Base-by-base conservation (phyloP, 2,888 invertebrate genomes). In the Drosophila melanosoma region DNA sequence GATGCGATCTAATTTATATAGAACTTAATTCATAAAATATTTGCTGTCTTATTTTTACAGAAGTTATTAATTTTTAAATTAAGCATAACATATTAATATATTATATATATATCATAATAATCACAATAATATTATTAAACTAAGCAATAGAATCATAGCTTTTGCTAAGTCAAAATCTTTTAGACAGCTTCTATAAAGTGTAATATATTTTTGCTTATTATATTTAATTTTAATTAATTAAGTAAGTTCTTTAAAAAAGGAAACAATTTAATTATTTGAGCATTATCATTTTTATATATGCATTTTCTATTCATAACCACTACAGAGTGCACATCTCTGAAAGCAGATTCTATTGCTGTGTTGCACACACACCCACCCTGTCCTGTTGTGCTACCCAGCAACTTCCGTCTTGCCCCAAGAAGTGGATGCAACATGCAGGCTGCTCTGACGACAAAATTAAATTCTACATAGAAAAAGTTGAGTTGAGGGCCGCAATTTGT, bases 381-480 rank as follows among this genome's bases (percentile, higher is more conserved):
- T 1, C 1, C 2, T 12, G 20, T 23, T 23, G 45, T 45, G 23
- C 20, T 35, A 12, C 36, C 11, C n/a, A 32, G 20, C 15, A 10
- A 12, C 29, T 38, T 49, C 23, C 23, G 17, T 33, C 11, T 42
- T 8, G 51, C 66, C 52, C 10, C 40, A 58, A 53, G 29, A 76
- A 64, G 60, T 49, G 53, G 23, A 15, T 73, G 73, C 64, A 59
- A 56, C 17, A 32, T 51, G 53, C 74, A 63, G 64, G 58, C 69
- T 60, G 58, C 59, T 57, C 65, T 65, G 68, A 80, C 48, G 78
- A 81, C 74, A 77, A 81, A 81, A 79, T 81, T 81, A 77, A 80
- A 81, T 80, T 80, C 79, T 63, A 73, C 69, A 70, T 40, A 63
- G 45, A 45, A 45, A 65, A 80, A 80, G 64, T 81, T 63, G 73